Base-by-base conservation (phyloP, 2,797 vertebrate species). In the Geotrypetes seraphini region DNA sequence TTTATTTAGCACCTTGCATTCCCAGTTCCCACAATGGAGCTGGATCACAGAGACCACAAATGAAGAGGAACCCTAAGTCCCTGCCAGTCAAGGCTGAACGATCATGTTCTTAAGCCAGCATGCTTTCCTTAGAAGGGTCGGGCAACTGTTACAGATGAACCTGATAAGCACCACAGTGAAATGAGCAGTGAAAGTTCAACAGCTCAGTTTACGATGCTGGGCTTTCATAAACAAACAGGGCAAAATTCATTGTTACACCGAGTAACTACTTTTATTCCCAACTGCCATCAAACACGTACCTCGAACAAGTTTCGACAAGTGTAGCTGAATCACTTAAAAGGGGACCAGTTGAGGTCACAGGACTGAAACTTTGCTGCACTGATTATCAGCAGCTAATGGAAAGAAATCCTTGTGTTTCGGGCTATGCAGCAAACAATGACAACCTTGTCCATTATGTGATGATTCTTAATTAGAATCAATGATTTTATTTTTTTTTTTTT, bases 381-480 rank as follows among this genome's bases (percentile, higher is more conserved):
- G 59, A 56, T 69, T 66, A 69, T 51, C 49, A 56, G 67, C 75
- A 73, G 47, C 32, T 46, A 57, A 30, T 63, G 49, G 22, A 60
- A 63, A 74, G 37, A 53, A 63, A 65, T 55, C 39, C 28, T 39
- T 28, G 43, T 50, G 36, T 63, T 60, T 59, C 48, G 57, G n/a
- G 50, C 23, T 57, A 57, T 42, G 23, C 45, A 50, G 45, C 25
- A 57, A 66, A 57, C 28, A 83, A 77, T 73, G 60, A 53, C 28
- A 39, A 39, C 47, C 43, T 73, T 81, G 72, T 81, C 40, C 40
- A 42, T 50, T 60, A 63, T 47, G 39, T 59, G 60, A 73, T 17
- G 12, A 63, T 47, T 75, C 38, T 60, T 74, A 77, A 78, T 75
- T 79, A 74, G 57, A 78, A 79, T 68, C 51, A 72, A 60, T 67